Percentiles rank a stretch among this genome's conserved stretches.
Conservation (phyloP, 37 sponge, comb jelly and placozoan species). For the Cliona cf. orientalis region DNA sequence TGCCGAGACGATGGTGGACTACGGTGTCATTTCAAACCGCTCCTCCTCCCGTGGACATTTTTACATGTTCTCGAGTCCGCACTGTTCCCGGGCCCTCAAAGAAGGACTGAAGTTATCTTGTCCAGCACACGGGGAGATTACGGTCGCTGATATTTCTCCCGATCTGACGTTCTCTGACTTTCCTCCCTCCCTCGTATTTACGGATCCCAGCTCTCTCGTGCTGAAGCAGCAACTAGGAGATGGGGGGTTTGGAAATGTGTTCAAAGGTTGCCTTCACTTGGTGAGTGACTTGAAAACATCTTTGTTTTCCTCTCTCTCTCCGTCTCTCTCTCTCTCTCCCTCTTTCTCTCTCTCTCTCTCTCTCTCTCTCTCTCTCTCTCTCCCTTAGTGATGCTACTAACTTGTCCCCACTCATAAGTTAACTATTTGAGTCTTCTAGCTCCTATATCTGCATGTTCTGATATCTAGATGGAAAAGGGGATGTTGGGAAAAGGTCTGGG, state of each 20-base stretch:
- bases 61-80: constrained; percentile 57
- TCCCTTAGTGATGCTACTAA: too few relatives aligned
- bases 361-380: too few relatives aligned
- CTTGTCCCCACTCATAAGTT: too few relatives aligned
- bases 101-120: constrained; percentile 24
- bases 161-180: constrained; percentile 76
- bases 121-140: constrained; percentile 52
- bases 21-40: too few relatives aligned
- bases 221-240: constrained; percentile 53
- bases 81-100: constrained; percentile 11
- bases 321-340: too few relatives aligned
- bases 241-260: constrained; percentile 84
- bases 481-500: too few relatives aligned
- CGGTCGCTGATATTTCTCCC: constrained; percentile 66
- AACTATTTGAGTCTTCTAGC: too few relatives aligned
- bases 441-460: too few relatives aligned
- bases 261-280: constrained; percentile 33
- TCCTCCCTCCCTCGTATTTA: constrained; percentile 37
- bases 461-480: too few relatives aligned
- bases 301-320: too few relatives aligned
- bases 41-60: too few relatives aligned
- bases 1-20: background rate
- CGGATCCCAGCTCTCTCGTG: constrained; percentile 18
- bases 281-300: background rate
- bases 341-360: too few relatives aligned